These are phyloP conservation scores for Drosophila seclusa DNA, from an alignment of 2,888 invertebrate genomes.

Conservation along the genomic window DNA sequence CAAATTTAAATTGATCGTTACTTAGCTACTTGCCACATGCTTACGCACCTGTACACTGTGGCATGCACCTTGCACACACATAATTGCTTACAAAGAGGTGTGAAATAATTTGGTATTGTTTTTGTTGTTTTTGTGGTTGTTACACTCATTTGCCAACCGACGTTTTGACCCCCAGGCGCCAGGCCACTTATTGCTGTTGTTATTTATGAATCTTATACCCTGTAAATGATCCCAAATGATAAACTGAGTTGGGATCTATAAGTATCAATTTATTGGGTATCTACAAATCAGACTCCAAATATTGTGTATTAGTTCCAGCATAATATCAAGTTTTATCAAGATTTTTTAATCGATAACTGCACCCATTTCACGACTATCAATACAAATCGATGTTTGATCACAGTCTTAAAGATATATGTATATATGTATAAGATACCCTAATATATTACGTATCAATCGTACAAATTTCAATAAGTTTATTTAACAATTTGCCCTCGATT, in stretches of 20 bases:
- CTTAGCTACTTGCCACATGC: not conserved
- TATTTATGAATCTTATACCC: conserved; percentile 43
- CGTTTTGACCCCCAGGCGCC: conserved; percentile 14
- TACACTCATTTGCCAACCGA: conserved; percentile 25
- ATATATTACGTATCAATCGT: not conserved
- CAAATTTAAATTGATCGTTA: not conserved
- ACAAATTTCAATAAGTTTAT: not conserved
- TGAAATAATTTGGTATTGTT: conserved; percentile 46
- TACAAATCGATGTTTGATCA: not conserved
- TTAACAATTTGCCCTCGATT: not conserved
- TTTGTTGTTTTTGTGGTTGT: conserved; percentile 11
- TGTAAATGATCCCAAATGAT: conserved; percentile 3
- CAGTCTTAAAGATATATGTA: too few relatives aligned
- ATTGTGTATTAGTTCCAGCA: not conserved
- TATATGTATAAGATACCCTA: not conserved
- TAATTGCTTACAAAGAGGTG: conserved; percentile 44
- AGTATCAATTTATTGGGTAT: not conserved
- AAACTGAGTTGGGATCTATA: not conserved
- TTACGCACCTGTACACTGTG: conserved; percentile 26
- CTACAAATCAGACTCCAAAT: not conserved
- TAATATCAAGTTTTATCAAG: not conserved
- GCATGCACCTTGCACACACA: conserved; percentile 41
- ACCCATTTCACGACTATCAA: not conserved
- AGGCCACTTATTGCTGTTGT: conserved; percentile 8
- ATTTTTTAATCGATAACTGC: not conserved